Base-by-base conservation (phyloP, 2,888 invertebrate genomes). In the Epistrophella euchroma region DNA sequence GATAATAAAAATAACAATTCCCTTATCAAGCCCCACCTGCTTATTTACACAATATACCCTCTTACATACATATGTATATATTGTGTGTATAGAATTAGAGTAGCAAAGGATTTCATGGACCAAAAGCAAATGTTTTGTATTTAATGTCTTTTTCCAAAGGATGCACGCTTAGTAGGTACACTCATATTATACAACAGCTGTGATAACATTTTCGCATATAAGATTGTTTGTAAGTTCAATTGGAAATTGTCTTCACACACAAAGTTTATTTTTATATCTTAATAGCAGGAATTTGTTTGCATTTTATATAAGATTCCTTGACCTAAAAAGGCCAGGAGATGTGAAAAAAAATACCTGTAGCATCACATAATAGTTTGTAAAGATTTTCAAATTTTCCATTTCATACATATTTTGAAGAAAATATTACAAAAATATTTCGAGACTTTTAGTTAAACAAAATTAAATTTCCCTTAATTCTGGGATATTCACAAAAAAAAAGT, bases 11-110 rank as follows among this genome's bases (percentile, higher is more conserved):
- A 66, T 66, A 66, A 66, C 47, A 66, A 47, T 47, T 66, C 32
- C 32, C 19, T 66, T 66, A 47, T 66, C 47, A 45, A 66, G 64
- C 62, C 10, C 62, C 10, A 66, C 66, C 66, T 66, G 66, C 66
- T 37, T 58, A 19, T 9, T 28, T n/a, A n/a, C n/a, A n/a, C n/a
- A n/a, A n/a, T n/a, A 17, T 45, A 45, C 28, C 6, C 4, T 25
- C 6, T 4, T 28, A 28, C 2, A 28, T 28, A 28, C 4, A 28
- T 28, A 28, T 32, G 9, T 32, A 32, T 9, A 32, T 32, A 32
- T 2, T 15, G 25, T 1, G 0, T 22, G 25, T 58, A 32, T 58
- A 35, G 19, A 25, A 17, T 35, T 19, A 22, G 32, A 4, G 19
- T 56, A 37, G 37, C 19, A 37, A 60, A 37, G 60, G 22, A 60